Base-by-base conservation (phyloP, 1,140 invertebrate species). In the Drosophila kanapiae region DNA sequence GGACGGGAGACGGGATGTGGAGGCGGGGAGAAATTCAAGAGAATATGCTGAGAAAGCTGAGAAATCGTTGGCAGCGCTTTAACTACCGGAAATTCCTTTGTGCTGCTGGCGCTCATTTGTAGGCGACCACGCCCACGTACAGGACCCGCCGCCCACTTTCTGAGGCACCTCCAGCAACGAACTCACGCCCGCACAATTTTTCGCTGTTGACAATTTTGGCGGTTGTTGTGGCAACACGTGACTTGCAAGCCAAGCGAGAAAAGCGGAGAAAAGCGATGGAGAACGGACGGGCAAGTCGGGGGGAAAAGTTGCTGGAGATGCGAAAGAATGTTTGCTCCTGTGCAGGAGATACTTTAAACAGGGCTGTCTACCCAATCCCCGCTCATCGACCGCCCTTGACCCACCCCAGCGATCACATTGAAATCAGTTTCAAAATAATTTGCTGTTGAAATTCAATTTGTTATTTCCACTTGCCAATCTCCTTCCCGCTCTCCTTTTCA, bases 391-490 rank as follows among this genome's bases (percentile, higher is more conserved):
- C 38, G 37, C 75, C 56, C 40, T 70, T 78, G 72, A 60, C 62
- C 80, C 69, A 54, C 75, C 78, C 76, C 80, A 65, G 51, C 65
- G 83, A 87, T 88, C 84, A 70, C 86, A 90, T 90, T 90, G 85
- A 90, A 90, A 90, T 90, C 85, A 90, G 85, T 90, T 90, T 85
- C 85, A 90, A 88, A 90, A 90, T 90, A 90, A 90, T 90, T 90
- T 75, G 75, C 71, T 71, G 79, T 72, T 80, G 86, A 90, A 90
- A 90, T 90, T 90, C 85, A 90, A 90, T 90, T 90, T 90, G 82
- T 90, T 90, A 90, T 91, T 90, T 90, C 81, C 80, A 81, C 80
- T 81, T 84, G 77, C 45, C 78, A 81, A 68, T 80, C 31, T 40
- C 13, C 10, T 14, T 6, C 27, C 60, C 31, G 7, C 47, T 43